These are phyloP conservation scores for Scaptomyza flava DNA, from an alignment of 2,888 invertebrate species.

Conservation along the genomic window DNA sequence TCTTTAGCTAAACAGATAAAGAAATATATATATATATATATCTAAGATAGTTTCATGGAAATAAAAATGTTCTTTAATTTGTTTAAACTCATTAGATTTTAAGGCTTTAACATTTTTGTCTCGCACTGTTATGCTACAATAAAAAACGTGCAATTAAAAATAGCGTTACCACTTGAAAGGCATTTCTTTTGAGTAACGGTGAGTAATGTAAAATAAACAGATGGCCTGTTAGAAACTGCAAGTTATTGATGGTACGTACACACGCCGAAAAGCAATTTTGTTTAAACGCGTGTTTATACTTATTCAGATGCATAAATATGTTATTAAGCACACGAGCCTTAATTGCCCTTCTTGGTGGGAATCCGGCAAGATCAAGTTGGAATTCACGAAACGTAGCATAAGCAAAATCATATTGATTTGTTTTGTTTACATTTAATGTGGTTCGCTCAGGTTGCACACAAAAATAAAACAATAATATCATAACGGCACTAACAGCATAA, in stretches of 20 bases:
- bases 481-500: neutral
- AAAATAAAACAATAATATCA: constrained; percentile 37
- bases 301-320: constrained; percentile 41
- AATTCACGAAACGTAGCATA: constrained; percentile 22
- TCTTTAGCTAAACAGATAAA: too few species aligned
- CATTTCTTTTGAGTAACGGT: constrained; percentile 20
- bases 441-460: constrained; percentile 71
- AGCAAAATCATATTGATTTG: constrained; percentile 27
- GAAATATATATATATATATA: too few species aligned
- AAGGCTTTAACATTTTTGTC: constrained; percentile 9
- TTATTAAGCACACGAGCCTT: constrained; percentile 48
- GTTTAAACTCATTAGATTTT: neutral
- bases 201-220: constrained; percentile 56
- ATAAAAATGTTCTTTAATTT: neutral
- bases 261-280: constrained; percentile 8
- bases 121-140: constrained; percentile 12
- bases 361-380: constrained; percentile 14
- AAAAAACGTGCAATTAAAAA: neutral
- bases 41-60: too few species aligned
- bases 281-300: constrained; percentile 39
- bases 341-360: constrained; percentile 31
- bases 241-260: constrained; percentile 14
- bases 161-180: constrained; percentile 25
- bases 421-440: constrained; percentile 64
- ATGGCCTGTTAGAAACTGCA: constrained; percentile 51